Percentiles rank a stretch among this genome's conserved stretches.
Conservation (phyloP, 2,113 vertebrate species). For the Oryzias curvinotus region DNA sequence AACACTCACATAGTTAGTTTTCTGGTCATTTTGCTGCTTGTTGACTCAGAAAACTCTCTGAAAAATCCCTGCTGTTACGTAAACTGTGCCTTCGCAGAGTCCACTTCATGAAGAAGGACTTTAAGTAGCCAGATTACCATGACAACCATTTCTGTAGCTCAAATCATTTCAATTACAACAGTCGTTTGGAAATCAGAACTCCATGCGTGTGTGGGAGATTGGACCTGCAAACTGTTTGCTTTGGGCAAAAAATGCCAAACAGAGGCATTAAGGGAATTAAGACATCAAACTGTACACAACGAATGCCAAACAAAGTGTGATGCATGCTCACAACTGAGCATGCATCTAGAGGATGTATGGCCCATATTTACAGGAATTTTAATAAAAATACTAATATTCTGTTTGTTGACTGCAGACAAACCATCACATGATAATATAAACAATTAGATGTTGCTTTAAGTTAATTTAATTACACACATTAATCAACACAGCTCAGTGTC, state of each 20-base stretch:
- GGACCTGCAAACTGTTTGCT: background rate
- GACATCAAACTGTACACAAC: background rate
- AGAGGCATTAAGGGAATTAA: background rate
- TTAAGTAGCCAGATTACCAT: constrained; percentile 26
- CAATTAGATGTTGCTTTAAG: too few relatives aligned
- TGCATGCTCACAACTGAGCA: too few relatives aligned
- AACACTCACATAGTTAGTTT: background rate
- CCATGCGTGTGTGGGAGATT: background rate
- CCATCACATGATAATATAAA: too few relatives aligned
- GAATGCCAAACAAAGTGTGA: background rate
- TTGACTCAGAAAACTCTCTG: constrained; percentile 4
- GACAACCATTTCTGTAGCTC: constrained; percentile 31
- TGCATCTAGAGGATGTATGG: too few relatives aligned
- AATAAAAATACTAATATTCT: too few relatives aligned
- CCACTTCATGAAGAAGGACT: constrained; percentile 20
- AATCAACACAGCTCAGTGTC: too few relatives aligned
- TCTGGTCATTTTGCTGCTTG: constrained; percentile 15
- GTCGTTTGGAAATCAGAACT: constrained; percentile 9
- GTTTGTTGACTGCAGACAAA: too few relatives aligned
- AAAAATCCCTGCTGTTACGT: constrained; percentile 9
- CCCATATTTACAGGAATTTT: too few relatives aligned
- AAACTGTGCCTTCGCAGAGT: constrained; percentile 10
- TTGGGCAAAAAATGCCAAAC: background rate
- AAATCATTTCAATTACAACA: constrained; percentile 17
- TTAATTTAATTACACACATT: too few relatives aligned